phyloP scores from a whole-genome alignment of 2,888 invertebrate genomes.

The Volucella inanis region DNA sequence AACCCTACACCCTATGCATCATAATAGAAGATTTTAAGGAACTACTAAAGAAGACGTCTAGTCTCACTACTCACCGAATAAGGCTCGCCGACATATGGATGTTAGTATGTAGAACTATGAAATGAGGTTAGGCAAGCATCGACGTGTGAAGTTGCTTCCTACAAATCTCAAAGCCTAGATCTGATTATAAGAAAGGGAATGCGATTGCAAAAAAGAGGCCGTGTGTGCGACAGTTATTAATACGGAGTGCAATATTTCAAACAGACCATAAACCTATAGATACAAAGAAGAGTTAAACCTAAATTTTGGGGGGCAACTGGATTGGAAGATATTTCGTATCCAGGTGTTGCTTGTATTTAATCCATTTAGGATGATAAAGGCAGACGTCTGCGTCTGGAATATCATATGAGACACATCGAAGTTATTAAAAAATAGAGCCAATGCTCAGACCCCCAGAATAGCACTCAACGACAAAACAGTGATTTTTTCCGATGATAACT shows the following conservation, averaged over 20 bases:
- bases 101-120: constrained; percentile 18
- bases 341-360: constrained; percentile 57
- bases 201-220: constrained; percentile 62
- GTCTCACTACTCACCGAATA: constrained; percentile 37
- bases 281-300: too few species aligned
- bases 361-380: constrained; percentile 2
- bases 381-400: constrained; percentile 24
- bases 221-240: too few species aligned
- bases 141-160: constrained; percentile 74
- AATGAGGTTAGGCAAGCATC: constrained; percentile 66
- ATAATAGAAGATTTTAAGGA: constrained; percentile 63
- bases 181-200: constrained; percentile 66
- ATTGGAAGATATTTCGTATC: neutral
- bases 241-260: too few species aligned
- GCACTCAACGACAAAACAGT: constrained; percentile 10
- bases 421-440: constrained; percentile 4
- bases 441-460: neutral
- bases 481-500: constrained; percentile 40
- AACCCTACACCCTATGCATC: constrained; percentile 67
- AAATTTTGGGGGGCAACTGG: too few species aligned
- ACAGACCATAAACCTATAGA: too few species aligned
- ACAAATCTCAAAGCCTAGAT: constrained; percentile 71
- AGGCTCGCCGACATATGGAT: constrained; percentile 14
- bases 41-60: constrained; percentile 63
- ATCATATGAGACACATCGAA: constrained; percentile 39